Evolutionary conservation across 2,888 invertebrate genomes (phyloP), one percentile per base, ranked within the genome.

Genomic region (Aradus depressus): DNA sequence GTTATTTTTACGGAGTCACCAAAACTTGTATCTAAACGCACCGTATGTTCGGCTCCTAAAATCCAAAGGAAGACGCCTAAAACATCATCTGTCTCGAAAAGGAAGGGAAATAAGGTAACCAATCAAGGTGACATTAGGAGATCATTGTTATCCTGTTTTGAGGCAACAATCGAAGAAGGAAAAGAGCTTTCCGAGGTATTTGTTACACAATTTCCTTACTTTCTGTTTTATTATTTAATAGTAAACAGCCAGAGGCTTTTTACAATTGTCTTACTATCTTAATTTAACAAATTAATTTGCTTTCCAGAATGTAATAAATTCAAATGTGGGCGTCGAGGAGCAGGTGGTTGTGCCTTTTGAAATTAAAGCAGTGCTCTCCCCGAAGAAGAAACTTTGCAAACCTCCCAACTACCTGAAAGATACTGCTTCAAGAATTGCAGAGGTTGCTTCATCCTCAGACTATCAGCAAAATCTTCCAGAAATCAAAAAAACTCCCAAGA

Each of bases 261-360:
- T 28, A 28, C 8, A 28, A 28, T 28, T 28, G 28, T 28, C 8
- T 10, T 28, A 10, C 8, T 28, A 6, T 28, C 8, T 10, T 10
- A 28, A 28, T 28, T 10, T 10, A 28, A 10, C 10, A 28, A 28
- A 28, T 28, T 28, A 28, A 10, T 28, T 10, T 28, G 12, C 10
- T 28, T 8, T 28, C 10, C 8, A 28, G 12, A 6, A 28, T 8
- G 8, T 28, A 10, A 10, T 28, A 6, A 28, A 28, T 28, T 28
- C 10, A 28, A 10, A 6, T 10, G 28, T 10, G 12, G 35, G 16
- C 4, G 35, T 14, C 35, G 16, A n/a, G 16, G 14, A 31, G 18
- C 23, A 18, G n/a, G 53, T 53, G 22, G 50, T 50, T 34, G 53
- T 53, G 16, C 53, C 53, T 2, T 56, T 56, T 21, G 44, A 35